Evolutionary conservation across 2,888 invertebrate genomes (phyloP).

Genomic region (Eupeodes latifasciatus): DNA sequence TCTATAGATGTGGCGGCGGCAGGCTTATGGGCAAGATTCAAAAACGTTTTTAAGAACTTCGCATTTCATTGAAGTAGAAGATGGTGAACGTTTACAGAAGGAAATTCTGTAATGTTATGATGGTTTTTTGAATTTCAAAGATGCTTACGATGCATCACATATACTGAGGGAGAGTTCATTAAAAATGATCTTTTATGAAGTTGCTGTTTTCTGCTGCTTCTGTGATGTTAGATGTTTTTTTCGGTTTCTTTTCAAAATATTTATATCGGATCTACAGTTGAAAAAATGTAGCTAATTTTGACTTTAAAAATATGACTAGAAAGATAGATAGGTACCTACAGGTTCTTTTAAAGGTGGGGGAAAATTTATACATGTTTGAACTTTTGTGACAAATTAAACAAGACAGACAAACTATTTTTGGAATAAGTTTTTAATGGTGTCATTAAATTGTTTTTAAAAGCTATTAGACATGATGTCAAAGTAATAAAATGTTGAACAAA

Average conservation of each 20-base stretch:
- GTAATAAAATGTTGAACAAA: constrained; percentile 45
- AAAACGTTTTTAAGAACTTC: constrained; percentile 66
- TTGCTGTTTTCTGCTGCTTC: constrained; percentile 30
- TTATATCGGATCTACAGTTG: background rate
- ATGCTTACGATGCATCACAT: constrained; percentile 21
- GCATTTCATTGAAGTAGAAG: constrained; percentile 10
- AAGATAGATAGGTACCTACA: background rate
- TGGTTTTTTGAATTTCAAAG: constrained; percentile 28
- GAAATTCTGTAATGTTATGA: constrained; percentile 29
- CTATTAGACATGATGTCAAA: constrained; percentile 60
- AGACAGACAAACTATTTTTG: constrained; percentile 56
- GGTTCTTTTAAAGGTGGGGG: background rate
- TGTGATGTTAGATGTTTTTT: background rate
- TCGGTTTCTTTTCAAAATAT: background rate
- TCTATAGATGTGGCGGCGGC: constrained; percentile 27
- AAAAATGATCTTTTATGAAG: constrained; percentile 72
- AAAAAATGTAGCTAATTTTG: constrained; percentile 1
- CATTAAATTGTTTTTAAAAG: constrained; percentile 47
- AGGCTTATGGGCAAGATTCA: constrained; percentile 19
- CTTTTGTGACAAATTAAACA: constrained; percentile 64
- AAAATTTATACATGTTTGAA: constrained; percentile 24
- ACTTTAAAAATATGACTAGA: background rate
- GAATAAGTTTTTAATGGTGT: constrained; percentile 25
- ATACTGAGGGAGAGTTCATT: constrained; percentile 67
- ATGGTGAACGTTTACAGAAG: constrained; percentile 31